phyloP scores from a whole-genome alignment of 2,797 vertebrate species.

The Sebastes cheni region DNA sequence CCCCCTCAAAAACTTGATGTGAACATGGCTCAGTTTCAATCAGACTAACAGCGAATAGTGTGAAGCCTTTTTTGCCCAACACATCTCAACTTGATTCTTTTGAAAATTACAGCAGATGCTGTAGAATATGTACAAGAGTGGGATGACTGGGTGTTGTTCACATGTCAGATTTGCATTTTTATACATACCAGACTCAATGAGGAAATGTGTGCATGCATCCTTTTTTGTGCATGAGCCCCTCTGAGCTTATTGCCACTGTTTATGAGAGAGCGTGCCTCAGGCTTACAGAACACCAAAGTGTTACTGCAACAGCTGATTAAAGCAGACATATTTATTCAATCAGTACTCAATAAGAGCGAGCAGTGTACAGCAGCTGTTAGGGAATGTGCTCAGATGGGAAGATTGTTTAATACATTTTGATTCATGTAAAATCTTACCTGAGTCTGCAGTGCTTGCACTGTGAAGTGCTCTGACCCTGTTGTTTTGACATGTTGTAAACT shows the following conservation, averaged over 20 bases:
- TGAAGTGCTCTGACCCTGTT: neutral
- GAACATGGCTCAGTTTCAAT: neutral
- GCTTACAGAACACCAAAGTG: neutral
- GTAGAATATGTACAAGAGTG: neutral
- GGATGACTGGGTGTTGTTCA: neutral
- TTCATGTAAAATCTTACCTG: slow-evolving; percentile 24
- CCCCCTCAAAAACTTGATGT: neutral
- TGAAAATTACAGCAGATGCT: neutral
- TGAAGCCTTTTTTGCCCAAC: neutral
- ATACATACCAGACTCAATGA: neutral
- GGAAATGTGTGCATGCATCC: neutral
- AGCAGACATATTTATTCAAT: slow-evolving; percentile 49
- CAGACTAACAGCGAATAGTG: neutral
- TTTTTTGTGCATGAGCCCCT: neutral
- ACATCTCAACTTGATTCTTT: neutral
- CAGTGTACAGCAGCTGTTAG: slow-evolving; percentile 24
- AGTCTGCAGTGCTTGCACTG: neutral
- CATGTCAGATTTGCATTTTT: neutral
- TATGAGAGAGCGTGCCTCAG: neutral
- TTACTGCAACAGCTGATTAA: slow-evolving; percentile 23
- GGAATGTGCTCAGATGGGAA: slow-evolving; percentile 24
- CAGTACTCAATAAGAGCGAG: neutral
- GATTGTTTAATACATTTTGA: slow-evolving; percentile 37
- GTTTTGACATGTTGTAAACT: slow-evolving; percentile 30
- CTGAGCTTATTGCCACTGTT: slow-evolving; percentile 15